Evolutionary conservation across 2,797 vertebrate genomes (phyloP).

Genomic region (Cirrhinus molitorella): DNA sequence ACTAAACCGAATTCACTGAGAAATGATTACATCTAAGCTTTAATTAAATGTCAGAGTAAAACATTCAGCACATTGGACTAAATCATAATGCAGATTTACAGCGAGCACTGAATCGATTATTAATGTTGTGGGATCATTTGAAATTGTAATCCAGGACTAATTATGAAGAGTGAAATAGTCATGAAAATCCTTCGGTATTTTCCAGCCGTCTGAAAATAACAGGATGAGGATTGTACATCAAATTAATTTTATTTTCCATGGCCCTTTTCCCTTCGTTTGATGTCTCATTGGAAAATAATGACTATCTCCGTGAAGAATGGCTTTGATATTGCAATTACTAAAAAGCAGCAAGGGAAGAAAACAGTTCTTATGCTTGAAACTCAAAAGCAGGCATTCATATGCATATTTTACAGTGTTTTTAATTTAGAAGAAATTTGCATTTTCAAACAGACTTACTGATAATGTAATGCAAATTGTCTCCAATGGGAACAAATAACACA

Average conservation of each 20-base stretch:
- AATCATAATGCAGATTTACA: conserved; percentile 44
- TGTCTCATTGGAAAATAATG: conserved; percentile 64
- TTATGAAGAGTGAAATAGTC: conserved; percentile 53
- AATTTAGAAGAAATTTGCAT: conserved; percentile 51
- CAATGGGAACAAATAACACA: not conserved
- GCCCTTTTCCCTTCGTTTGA: conserved; percentile 51
- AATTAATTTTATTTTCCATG: conserved; percentile 53
- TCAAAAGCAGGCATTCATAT: conserved; percentile 52
- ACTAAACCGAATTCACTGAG: conserved; percentile 50
- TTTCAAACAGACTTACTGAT: conserved; percentile 45
- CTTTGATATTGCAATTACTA: conserved; percentile 62
- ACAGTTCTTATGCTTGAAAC: conserved; percentile 42
- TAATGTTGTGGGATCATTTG: conserved; percentile 54
- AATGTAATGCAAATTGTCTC: not conserved
- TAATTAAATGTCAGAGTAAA: conserved; percentile 56
- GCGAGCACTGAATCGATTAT: conserved; percentile 44
- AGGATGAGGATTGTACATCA: conserved; percentile 55
- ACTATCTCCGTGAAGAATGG: conserved; percentile 53
- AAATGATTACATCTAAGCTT: conserved; percentile 45
- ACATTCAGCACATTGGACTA: conserved; percentile 31
- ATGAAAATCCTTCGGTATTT: conserved; percentile 52
- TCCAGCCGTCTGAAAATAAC: conserved; percentile 54
- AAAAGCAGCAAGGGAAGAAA: conserved; percentile 44
- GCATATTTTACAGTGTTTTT: conserved; percentile 48
- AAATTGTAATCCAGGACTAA: conserved; percentile 57